These are phyloP conservation scores for Xanthia icteritia DNA, from an alignment of 2,888 invertebrate species.

Conservation along the genomic window DNA sequence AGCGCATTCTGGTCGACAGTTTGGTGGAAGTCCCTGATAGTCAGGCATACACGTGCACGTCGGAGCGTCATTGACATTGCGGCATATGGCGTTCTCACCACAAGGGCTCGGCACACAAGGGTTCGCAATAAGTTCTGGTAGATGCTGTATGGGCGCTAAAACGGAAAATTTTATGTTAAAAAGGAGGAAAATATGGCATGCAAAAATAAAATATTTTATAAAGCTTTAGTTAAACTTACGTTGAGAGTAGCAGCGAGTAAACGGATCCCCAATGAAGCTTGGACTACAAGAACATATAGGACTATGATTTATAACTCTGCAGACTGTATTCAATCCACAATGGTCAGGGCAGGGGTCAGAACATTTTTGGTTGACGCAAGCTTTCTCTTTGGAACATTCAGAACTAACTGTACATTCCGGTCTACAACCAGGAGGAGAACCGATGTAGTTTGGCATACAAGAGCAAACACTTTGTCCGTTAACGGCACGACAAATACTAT, in stretches of 20 bases:
- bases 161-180: slow-evolving; percentile 29
- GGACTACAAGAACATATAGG: slow-evolving; percentile 93
- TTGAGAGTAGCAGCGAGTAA: slow-evolving; percentile 91
- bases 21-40: slow-evolving; percentile 93
- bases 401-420: slow-evolving; percentile 95
- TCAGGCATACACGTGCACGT: slow-evolving; percentile 92
- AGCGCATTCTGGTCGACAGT: slow-evolving; percentile 93
- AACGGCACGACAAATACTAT: slow-evolving; percentile 93
- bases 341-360: slow-evolving; percentile 93
- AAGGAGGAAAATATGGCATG: not conserved
- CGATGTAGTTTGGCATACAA: slow-evolving; percentile 93
- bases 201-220: not conserved
- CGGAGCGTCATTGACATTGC: slow-evolving; percentile 90
- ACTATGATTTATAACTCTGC: slow-evolving; percentile 94
- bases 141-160: slow-evolving; percentile 73
- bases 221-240: slow-evolving; percentile 77
- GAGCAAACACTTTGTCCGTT: slow-evolving; percentile 94
- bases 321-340: slow-evolving; percentile 92
- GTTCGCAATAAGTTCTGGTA: slow-evolving; percentile 85
- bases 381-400: slow-evolving; percentile 93
- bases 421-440: slow-evolving; percentile 94
- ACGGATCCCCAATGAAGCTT: slow-evolving; percentile 92
- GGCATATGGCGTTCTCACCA: slow-evolving; percentile 92
- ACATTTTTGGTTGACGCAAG: slow-evolving; percentile 95
- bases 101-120: slow-evolving; percentile 94